These are phyloP conservation scores for Cheirogaleus medius DNA, from an alignment of 2,113 vertebrate genomes.

Conservation along the genomic window DNA sequence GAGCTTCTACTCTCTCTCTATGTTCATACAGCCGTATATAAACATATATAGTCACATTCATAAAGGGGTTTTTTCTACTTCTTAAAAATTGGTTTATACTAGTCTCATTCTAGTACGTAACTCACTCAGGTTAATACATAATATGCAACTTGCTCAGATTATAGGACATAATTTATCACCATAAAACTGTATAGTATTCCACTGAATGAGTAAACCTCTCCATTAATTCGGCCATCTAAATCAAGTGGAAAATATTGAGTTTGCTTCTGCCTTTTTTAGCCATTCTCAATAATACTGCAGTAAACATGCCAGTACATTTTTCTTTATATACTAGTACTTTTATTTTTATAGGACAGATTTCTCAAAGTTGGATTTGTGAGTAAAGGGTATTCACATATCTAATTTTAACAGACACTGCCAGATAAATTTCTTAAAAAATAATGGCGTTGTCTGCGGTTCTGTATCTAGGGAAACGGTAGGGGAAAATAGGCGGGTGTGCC, in stretches of 20 bases:
- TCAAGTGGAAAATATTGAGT: neutral
- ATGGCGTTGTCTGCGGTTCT: no score
- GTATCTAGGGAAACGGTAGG: no score
- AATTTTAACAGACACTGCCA: neutral
- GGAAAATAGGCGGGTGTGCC: no score
- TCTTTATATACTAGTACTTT: neutral
- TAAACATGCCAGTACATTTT: neutral
- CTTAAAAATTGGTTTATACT: neutral
- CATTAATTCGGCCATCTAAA: neutral
- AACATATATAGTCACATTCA: neutral
- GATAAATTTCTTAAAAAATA: neutral
- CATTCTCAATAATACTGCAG: neutral
- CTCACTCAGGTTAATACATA: neutral
- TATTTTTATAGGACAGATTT: neutral
- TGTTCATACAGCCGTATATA: neutral
- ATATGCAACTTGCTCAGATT: neutral
- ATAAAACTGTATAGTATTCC: neutral
- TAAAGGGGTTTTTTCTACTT: neutral
- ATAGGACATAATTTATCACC: neutral
- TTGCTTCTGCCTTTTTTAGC: neutral
- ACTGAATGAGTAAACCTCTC: neutral
- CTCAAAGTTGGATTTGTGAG: neutral
- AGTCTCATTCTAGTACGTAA: neutral
- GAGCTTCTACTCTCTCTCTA: neutral
- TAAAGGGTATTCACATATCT: neutral